Conservation (phyloP, 2,888 invertebrate genomes). For the Beris morrisii region DNA sequence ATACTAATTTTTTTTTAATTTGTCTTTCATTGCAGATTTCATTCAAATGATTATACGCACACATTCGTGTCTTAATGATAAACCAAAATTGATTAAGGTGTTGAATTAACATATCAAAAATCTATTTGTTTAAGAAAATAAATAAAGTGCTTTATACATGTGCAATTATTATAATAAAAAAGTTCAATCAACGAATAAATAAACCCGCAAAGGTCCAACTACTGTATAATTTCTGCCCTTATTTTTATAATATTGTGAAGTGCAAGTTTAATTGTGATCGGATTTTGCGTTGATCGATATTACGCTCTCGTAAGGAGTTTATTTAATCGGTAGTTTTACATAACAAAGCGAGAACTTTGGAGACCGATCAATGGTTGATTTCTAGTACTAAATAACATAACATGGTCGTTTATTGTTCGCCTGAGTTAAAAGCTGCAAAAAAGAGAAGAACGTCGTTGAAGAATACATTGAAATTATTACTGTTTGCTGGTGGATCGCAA, state of each 20-base stretch:
- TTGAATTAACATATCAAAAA: slow-evolving; percentile 28
- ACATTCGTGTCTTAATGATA: slow-evolving; percentile 30
- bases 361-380: slow-evolving; percentile 36
- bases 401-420: slow-evolving; percentile 38
- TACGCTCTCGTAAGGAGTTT: too few species aligned
- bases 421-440: slow-evolving; percentile 35
- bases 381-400: slow-evolving; percentile 34
- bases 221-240: neutral
- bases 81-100: slow-evolving; percentile 13
- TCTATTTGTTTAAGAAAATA: slow-evolving; percentile 21
- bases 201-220: neutral
- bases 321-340: too few species aligned
- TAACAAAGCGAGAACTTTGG: neutral
- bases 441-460: slow-evolving; percentile 31
- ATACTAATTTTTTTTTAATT: too few species aligned
- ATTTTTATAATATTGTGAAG: neutral
- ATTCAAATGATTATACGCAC: slow-evolving; percentile 5
- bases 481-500: slow-evolving; percentile 10
- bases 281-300: too few species aligned
- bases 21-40: neutral
- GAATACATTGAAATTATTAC: slow-evolving; percentile 1
- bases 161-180: slow-evolving; percentile 35
- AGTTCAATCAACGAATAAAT: neutral
- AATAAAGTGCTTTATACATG: slow-evolving; percentile 39
- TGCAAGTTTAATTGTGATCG: too few species aligned